Evolutionary conservation across 2,888 invertebrate species (phyloP).

Genomic region (Lapara coniferarum): DNA sequence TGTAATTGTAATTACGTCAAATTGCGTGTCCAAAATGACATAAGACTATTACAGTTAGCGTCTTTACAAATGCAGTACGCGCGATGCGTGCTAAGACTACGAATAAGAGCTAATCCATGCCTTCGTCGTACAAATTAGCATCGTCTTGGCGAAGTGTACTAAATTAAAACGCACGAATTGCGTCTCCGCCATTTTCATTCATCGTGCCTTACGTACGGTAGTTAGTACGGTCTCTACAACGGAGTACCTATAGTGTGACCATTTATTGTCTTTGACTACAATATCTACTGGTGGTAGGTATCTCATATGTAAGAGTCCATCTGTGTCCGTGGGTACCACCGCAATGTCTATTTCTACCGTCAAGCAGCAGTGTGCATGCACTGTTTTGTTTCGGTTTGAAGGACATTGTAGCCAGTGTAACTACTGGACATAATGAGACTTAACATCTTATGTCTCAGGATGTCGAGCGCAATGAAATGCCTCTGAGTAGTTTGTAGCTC

Average conservation of each 20-base stretch:
- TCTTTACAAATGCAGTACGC: conserved; percentile 55
- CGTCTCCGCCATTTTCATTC: conserved; percentile 6
- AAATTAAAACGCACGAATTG: conserved; percentile 39
- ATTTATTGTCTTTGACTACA: no score
- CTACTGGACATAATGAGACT: no score
- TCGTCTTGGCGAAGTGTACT: conserved; percentile 34
- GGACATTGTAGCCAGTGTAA: no score
- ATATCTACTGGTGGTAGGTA: no score
- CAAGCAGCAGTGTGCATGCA: no score
- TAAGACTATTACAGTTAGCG: conserved; percentile 70
- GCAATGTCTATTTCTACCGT: no score
- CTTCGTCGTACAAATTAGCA: conserved; percentile 47
- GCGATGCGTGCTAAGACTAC: conserved; percentile 48
- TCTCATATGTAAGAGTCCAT: no score
- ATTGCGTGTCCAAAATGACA: conserved; percentile 78
- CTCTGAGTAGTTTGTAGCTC: no score
- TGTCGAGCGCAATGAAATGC: no score
- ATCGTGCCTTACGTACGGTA: conserved; percentile 41
- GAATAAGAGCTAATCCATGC: conserved; percentile 49
- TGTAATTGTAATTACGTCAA: conserved; percentile 79
- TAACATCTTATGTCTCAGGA: no score
- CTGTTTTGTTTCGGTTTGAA: no score
- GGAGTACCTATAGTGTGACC: not conserved
- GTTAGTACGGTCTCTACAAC: not conserved
- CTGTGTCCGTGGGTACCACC: no score